phyloP scores from a whole-genome alignment of 1,140 invertebrate species.

The Drosophila jambulina region DNA sequence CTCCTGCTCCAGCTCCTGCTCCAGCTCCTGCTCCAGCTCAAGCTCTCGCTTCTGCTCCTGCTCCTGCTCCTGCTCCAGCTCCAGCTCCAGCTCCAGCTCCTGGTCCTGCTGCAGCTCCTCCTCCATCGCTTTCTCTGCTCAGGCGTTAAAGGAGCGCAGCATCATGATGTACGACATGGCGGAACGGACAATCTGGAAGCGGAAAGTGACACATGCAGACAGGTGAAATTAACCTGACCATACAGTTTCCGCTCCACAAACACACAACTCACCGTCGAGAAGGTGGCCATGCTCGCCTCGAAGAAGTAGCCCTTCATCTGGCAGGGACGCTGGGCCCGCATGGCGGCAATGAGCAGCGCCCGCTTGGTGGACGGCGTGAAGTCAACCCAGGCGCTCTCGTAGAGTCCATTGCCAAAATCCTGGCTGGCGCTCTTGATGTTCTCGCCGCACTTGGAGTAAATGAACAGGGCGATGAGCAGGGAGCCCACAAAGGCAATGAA shows the following conservation, averaged over 20 bases:
- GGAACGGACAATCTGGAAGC: conserved; percentile 62
- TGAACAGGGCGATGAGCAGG: conserved; percentile 63
- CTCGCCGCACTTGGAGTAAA: conserved; percentile 72
- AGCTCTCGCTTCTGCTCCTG: background rate
- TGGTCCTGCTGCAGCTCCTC: background rate
- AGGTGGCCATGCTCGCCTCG: conserved; percentile 73
- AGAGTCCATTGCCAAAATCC: conserved; percentile 58
- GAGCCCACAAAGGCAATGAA: conserved; percentile 65
- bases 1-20: too few species aligned
- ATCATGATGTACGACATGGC: conserved; percentile 75
- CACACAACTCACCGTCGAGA: conserved; percentile 48
- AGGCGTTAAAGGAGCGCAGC: conserved; percentile 67
- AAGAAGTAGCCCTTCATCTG: conserved; percentile 68
- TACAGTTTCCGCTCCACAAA: too few species aligned
- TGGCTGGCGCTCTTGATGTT: conserved; percentile 65
- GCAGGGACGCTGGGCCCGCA: conserved; percentile 65
- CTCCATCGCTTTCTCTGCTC: background rate
- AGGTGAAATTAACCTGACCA: background rate
- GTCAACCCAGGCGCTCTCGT: conserved; percentile 61
- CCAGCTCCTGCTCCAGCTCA: background rate
- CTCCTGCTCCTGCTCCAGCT: too few species aligned
- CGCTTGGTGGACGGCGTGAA: conserved; percentile 48
- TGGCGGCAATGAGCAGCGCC: conserved; percentile 42
- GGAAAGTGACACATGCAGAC: background rate
- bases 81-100: too few species aligned